phyloP scores from a whole-genome alignment of 2,113 vertebrate species.

The Coryphaenoides rupestris region DNA sequence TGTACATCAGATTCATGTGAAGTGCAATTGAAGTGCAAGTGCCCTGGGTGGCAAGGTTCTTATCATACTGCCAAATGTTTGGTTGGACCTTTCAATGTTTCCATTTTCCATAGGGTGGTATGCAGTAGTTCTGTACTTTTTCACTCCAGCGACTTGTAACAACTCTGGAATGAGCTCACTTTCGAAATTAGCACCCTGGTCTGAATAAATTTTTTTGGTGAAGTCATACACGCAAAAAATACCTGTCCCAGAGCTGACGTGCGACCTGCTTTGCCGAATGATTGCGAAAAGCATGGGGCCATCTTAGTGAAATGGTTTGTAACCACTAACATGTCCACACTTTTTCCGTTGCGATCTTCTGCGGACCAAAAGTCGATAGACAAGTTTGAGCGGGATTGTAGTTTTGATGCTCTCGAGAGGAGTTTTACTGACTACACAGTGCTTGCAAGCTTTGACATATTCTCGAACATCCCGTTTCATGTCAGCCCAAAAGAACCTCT shows the following conservation, averaged over 20 bases:
- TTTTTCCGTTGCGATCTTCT: slow-evolving; percentile 3
- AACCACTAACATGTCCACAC: too few relatives aligned
- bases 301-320: too few relatives aligned
- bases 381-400: slow-evolving; percentile 8
- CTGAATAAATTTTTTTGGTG: too few relatives aligned
- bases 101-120: neutral
- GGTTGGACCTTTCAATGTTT: too few relatives aligned
- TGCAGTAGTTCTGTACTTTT: neutral
- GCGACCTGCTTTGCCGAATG: too few relatives aligned
- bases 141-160: slow-evolving; percentile 14
- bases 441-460: slow-evolving; percentile 23
- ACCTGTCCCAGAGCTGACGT: too few relatives aligned
- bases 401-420: slow-evolving; percentile 20
- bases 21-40: too few relatives aligned
- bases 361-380: slow-evolving; percentile 17
- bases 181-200: slow-evolving; percentile 9
- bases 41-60: too few relatives aligned
- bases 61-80: too few relatives aligned
- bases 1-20: too few relatives aligned
- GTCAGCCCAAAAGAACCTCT: slow-evolving; percentile 29
- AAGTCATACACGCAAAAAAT: too few relatives aligned
- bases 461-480: slow-evolving; percentile 17
- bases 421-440: slow-evolving; percentile 13
- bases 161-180: slow-evolving; percentile 15
- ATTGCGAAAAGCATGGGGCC: slow-evolving; percentile 13